These are phyloP conservation scores for Apodemus sylvaticus DNA, from an alignment of 2,113 vertebrate species.

Conservation along the genomic window DNA sequence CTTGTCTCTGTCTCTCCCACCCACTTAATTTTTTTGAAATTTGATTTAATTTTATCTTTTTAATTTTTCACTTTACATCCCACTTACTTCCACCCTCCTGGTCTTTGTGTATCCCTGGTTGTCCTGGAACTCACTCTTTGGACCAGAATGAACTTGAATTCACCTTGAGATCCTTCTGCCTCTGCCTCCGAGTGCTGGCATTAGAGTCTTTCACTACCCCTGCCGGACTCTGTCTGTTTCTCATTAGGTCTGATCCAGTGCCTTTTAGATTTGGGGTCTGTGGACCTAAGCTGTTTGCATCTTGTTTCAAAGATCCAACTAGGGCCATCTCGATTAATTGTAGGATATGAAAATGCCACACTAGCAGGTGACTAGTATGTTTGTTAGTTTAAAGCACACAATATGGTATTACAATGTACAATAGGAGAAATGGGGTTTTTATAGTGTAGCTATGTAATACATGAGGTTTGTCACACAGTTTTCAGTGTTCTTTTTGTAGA, in stretches of 20 bases:
- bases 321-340: neutral
- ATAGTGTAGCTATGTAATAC: neutral
- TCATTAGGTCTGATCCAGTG: conserved; percentile 20
- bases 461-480: neutral
- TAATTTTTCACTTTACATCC: too few relatives aligned
- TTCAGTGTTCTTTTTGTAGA: neutral
- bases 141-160: neutral
- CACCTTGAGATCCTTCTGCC: neutral
- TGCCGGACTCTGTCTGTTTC: neutral
- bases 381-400: conserved; percentile 10
- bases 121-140: neutral
- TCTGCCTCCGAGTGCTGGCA: neutral
- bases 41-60: too few relatives aligned
- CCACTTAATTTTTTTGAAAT: too few relatives aligned
- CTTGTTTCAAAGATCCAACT: conserved; percentile 35
- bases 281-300: neutral
- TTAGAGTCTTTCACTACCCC: neutral
- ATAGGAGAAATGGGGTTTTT: neutral
- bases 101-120: neutral
- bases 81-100: too few relatives aligned
- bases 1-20: neutral
- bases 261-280: conserved; percentile 18
- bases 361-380: neutral
- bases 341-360: neutral
- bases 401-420: neutral